Evolutionary conservation across 2,797 vertebrate species (phyloP).

Genomic region (Poeciliopsis paucimaculata): DNA sequence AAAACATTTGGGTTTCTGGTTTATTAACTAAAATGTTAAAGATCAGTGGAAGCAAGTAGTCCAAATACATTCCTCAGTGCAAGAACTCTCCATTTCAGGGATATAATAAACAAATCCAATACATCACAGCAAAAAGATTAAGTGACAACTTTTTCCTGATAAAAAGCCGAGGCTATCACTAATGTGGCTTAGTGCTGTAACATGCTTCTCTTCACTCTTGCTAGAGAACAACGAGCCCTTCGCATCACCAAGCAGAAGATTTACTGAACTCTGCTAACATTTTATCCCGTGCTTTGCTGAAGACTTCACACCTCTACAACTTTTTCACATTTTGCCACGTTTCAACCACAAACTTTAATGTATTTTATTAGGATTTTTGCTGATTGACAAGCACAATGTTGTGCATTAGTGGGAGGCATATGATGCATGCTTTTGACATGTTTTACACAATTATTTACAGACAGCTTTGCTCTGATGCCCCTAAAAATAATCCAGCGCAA

Average conservation of each 20-base stretch:
- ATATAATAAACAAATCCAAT: background rate
- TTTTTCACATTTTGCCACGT: background rate
- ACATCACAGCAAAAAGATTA: background rate
- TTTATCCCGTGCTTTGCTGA: background rate
- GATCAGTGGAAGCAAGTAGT: constrained; percentile 15
- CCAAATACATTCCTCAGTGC: constrained; percentile 44
- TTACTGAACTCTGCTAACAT: background rate
- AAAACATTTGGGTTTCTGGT: constrained; percentile 6
- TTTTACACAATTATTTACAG: background rate
- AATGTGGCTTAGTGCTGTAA: background rate
- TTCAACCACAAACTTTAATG: background rate
- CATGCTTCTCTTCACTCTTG: background rate
- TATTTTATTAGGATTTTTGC: background rate
- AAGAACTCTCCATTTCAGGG: constrained; percentile 13
- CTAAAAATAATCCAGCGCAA: background rate
- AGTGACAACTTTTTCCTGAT: background rate
- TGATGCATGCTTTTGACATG: background rate
- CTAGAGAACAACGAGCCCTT: background rate
- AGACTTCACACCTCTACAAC: background rate
- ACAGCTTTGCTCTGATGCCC: background rate
- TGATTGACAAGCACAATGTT: background rate
- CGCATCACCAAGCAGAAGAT: background rate
- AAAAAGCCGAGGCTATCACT: background rate
- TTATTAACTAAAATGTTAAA: constrained; percentile 22
- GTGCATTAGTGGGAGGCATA: background rate